Base-by-base conservation (phyloP, 2,113 vertebrate species). In the Tupaia tana region DNA sequence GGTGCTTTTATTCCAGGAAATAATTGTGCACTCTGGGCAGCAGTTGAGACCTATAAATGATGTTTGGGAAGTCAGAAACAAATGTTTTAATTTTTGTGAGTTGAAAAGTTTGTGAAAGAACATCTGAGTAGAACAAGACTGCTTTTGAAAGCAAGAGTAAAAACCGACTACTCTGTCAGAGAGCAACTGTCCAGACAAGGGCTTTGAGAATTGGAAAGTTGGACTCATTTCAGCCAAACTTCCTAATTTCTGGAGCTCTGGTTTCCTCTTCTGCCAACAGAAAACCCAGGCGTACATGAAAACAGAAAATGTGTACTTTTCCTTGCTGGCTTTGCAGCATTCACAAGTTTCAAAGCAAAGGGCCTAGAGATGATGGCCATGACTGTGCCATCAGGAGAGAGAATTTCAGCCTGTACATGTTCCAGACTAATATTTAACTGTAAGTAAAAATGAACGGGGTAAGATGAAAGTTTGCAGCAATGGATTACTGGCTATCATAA, bases 71-170 rank as follows among this genome's bases (percentile, higher is more conserved):
- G 91, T 93, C 86, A 94, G 89, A 93, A 93, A 96, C 81, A 93
- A 97, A 97, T 93, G 94, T 97, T 97, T 97, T 96, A 84, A 97
- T 96, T 97, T 97, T 89, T 86, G 94, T 67, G 75, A 90, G 66
- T 89, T 93, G 81, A 96, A 95, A 94, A 83, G 80, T 95, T 96
- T n/a, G 16, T 75, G 96, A 85, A 96, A 96, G 89, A 93, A 58
- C 90, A 96, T 96, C 73, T 93, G 94, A 96, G 27, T 52, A 89
- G 94, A 97, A 90, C 29, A 89, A 94, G 89, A 77, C 58, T 61
- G 12, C 34, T 96, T 86, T 96, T 96, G 90, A 91, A 95, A 95
- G 73, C 27, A 93, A 71, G 73, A 88, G 80, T 88, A 19, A 88
- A 96, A 94, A 84, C 29, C 56, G 83, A 95, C 96, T 89, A 66